Base-by-base conservation (phyloP, 2,797 vertebrate species). In the Pseudocheirus occidentalis region DNA sequence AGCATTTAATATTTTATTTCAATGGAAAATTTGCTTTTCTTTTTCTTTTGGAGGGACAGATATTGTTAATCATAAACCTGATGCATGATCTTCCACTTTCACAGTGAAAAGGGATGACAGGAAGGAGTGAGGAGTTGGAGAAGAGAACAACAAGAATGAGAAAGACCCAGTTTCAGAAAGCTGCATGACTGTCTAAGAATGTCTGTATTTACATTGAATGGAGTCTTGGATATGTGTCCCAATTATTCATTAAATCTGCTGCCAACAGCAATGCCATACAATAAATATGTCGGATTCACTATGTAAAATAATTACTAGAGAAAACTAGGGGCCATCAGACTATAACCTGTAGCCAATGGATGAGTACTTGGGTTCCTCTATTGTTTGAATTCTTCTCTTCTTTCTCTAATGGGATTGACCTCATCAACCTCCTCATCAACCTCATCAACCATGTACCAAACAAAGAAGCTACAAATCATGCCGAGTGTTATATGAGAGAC, bases 221-320 rank as follows among this genome's bases (percentile, higher is more conserved):
- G 93, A 91, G 93, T 57, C 53, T 73, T 91, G 91, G 3, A 52
- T 55, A 62, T 93, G 95, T 93, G 57, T 21, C 31, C 55, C 50
- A 91, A 94, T 73, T 91, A 31, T 73, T 93, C 90, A 95, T 87
- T 55, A 93, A 93, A 92, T 92, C 56, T n/a, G 91, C 24, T 94
- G 46, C 50, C 66, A 95, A 95, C 46, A 92, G 34, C 34, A 27
- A 73, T n/a, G 55, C 0, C 53, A 73, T 54, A 92, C 18, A n/a
- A 89, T 34, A 46, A 92, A 57, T 55, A 40, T 34, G 53, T 62
- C 21, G 52, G n/a, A 96, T 53, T 53, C 52, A 55, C 53, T 55
- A 54, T 90, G 57, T 93, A 90, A 95, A 87, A 56, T 92, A 92
- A 94, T 96, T 91, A 90, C 31, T 90, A 28, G 46, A 55, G 81